These are phyloP conservation scores for Trissolcus japonicus DNA, from an alignment of 2,888 invertebrate species.

Conservation along the genomic window DNA sequence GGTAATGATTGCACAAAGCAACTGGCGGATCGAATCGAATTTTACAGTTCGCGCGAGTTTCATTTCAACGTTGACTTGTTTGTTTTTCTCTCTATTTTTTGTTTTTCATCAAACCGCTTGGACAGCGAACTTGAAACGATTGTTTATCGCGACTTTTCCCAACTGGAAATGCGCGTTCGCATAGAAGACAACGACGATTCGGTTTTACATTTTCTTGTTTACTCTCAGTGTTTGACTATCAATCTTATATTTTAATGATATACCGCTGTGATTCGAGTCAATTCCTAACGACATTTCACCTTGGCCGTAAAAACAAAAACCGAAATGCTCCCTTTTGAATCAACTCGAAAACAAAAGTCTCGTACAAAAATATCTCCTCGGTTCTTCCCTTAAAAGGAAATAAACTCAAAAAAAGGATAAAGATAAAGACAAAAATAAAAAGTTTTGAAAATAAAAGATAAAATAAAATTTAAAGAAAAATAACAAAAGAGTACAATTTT, in stretches of 20 bases:
- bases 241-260: slow-evolving; percentile 59
- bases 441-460: background rate
- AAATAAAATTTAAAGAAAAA: background rate
- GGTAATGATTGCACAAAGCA: slow-evolving; percentile 50
- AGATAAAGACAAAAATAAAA: background rate
- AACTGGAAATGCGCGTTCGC: slow-evolving; percentile 40
- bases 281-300: slow-evolving; percentile 48
- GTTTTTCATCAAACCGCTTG: background rate
- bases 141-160: slow-evolving; percentile 48
- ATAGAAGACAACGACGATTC: slow-evolving; percentile 51
- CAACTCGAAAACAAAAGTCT: background rate
- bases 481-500: no score
- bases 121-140: slow-evolving; percentile 31
- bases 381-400: background rate
- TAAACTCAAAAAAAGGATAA: background rate
- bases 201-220: slow-evolving; percentile 18
- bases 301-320: slow-evolving; percentile 29
- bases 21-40: slow-evolving; percentile 24
- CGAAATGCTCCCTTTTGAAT: slow-evolving; percentile 1
- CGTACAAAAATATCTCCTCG: slow-evolving; percentile 8
- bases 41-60: background rate
- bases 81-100: background rate
- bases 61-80: background rate
- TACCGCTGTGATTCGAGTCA: slow-evolving; percentile 53
- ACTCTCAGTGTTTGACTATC: slow-evolving; percentile 49